phyloP scores from a whole-genome alignment of 1,140 invertebrate genomes.

The Paramacrobiotus metropolitanus region DNA sequence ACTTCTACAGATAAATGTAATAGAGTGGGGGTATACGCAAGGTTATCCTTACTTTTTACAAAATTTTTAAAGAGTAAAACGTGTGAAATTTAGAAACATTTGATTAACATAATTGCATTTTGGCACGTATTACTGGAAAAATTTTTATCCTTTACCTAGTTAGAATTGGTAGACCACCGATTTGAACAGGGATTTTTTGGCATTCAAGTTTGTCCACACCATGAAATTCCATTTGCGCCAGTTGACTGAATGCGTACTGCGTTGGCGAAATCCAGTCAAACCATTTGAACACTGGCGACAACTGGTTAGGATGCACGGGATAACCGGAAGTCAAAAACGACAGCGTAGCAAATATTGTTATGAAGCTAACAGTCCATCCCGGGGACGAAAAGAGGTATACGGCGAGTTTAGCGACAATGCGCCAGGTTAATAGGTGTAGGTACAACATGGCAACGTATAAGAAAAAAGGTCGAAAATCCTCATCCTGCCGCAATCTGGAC shows the following conservation, averaged over 20 bases:
- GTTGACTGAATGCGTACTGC: not conserved
- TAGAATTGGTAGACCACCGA: not conserved
- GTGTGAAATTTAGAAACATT: no score
- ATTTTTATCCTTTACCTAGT: no score
- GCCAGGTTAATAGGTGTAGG: constrained; percentile 43
- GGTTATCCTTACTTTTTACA: not conserved
- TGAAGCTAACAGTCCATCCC: not conserved
- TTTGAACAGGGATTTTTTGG: not conserved
- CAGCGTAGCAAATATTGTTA: not conserved
- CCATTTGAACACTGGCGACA: not conserved
- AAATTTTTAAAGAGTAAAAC: no score
- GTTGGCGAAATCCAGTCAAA: constrained; percentile 2
- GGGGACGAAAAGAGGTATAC: constrained; percentile 31
- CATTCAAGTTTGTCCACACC: not conserved
- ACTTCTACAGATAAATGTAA: no score
- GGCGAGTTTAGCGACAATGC: constrained; percentile 41
- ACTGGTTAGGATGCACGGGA: not conserved
- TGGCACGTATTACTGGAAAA: no score
- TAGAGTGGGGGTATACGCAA: not conserved
- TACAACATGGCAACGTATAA: constrained; percentile 53
- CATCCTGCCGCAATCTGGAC: constrained; percentile 40
- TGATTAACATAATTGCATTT: no score
- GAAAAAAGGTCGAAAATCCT: constrained; percentile 39
- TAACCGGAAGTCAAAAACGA: not conserved
- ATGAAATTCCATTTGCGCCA: not conserved